These are phyloP conservation scores for Paguma larvata DNA, from an alignment of 2,797 vertebrate genomes.

Conservation along the genomic window DNA sequence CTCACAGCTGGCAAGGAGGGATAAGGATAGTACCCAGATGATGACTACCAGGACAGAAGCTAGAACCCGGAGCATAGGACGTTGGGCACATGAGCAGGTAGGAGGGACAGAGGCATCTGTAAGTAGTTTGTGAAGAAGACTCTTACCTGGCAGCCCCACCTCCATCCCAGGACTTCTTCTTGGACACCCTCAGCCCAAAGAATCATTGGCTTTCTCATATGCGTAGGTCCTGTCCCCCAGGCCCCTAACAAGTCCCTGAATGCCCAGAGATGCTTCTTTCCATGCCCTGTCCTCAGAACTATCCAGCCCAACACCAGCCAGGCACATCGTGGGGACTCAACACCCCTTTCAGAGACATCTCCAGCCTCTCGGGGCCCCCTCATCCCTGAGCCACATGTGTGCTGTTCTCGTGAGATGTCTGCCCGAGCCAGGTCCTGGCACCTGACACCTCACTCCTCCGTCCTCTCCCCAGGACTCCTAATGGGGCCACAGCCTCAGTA, in stretches of 20 bases:
- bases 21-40: no score
- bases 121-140: not conserved
- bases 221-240: accelerated
- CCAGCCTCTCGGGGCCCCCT: not conserved
- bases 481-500: not conserved
- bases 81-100: not conserved
- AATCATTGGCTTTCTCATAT: not conserved
- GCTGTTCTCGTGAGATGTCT: not conserved
- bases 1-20: not conserved
- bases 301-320: not conserved
- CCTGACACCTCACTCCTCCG: accelerated
- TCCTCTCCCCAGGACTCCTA: not conserved
- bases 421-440: accelerated
- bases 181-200: accelerated
- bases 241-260: accelerated
- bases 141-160: accelerated
- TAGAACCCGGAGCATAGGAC: not conserved
- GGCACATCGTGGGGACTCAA: accelerated
- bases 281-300: not conserved
- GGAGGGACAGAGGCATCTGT: not conserved
- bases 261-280: not conserved
- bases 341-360: not conserved
- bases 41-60: not conserved
- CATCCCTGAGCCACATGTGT: not conserved
- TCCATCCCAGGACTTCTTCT: not conserved